Percentiles rank a stretch among this genome's conserved stretches.
Conservation (phyloP, 1,140 invertebrate species). For the Hypsibius dujardini region DNA sequence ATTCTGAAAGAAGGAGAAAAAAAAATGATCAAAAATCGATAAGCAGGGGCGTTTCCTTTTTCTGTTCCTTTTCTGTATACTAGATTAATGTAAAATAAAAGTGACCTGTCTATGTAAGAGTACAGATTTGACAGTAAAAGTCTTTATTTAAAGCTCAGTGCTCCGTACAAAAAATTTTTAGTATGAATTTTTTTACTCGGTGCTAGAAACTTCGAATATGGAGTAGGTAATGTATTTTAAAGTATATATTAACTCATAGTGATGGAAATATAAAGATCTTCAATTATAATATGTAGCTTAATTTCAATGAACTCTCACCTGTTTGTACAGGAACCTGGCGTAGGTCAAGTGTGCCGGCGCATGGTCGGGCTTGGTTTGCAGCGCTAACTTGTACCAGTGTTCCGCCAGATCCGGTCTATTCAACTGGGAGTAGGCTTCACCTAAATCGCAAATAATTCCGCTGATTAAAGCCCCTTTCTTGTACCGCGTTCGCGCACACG, state of each 20-base stretch:
- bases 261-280: no score
- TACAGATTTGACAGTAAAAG: no score
- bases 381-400: conserved; percentile 57
- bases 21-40: no score
- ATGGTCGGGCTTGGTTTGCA: conserved; percentile 61
- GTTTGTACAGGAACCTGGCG: conserved; percentile 67
- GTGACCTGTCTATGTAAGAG: no score
- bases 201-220: no score
- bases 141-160: no score
- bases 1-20: conserved; percentile 43
- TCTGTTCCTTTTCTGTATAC: not conserved
- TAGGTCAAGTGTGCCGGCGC: conserved; percentile 73
- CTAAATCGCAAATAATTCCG: conserved; percentile 24
- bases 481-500: not conserved
- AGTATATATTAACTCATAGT: no score
- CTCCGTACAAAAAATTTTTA: no score
- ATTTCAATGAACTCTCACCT: conserved; percentile 46
- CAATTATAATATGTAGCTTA: not conserved
- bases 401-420: conserved; percentile 62
- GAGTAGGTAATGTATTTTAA: no score
- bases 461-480: conserved; percentile 17
- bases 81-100: no score
- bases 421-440: conserved; percentile 61
- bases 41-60: not conserved
- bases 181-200: no score